These are phyloP conservation scores for Oreochromis niloticus DNA, from an alignment of 2,113 vertebrate species.

Conservation along the genomic window DNA sequence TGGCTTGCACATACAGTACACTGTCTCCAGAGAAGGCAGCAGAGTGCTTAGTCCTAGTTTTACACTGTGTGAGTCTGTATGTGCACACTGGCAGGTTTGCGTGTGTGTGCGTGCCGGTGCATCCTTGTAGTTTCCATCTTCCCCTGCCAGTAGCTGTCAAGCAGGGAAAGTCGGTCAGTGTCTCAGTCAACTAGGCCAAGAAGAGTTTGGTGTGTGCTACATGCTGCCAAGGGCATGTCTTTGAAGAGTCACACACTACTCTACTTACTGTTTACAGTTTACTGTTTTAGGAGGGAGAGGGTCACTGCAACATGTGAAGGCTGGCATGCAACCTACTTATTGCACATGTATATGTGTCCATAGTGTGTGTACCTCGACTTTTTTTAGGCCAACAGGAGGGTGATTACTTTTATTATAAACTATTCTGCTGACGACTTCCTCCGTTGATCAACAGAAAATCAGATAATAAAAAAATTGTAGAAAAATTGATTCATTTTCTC, in stretches of 20 bases:
- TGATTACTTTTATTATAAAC: not conserved
- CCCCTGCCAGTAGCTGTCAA: constrained; percentile 4
- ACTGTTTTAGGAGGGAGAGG: not conserved
- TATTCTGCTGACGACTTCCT: not conserved
- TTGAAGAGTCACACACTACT: not conserved
- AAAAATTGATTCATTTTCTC: not conserved
- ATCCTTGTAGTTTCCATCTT: not conserved
- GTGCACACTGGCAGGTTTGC: not conserved
- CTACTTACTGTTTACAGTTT: not conserved
- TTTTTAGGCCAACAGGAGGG: not conserved
- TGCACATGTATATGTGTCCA: not conserved
- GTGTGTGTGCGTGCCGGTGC: not conserved
- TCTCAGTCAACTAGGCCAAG: constrained; percentile 29
- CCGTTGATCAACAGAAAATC: not conserved
- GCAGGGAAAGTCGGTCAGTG: constrained; percentile 40
- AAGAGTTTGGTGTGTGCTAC: not conserved
- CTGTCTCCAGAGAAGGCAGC: not conserved
- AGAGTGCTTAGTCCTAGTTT: not conserved
- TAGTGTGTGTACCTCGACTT: not conserved
- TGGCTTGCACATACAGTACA: not conserved
- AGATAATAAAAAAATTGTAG: not conserved
- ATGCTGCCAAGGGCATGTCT: constrained; percentile 1
- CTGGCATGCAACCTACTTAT: not conserved
- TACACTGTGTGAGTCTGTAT: not conserved
- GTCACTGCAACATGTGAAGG: not conserved